These are phyloP conservation scores for Platycercus adscitus DNA, from an alignment of 2,113 vertebrate species.

Conservation along the genomic window DNA sequence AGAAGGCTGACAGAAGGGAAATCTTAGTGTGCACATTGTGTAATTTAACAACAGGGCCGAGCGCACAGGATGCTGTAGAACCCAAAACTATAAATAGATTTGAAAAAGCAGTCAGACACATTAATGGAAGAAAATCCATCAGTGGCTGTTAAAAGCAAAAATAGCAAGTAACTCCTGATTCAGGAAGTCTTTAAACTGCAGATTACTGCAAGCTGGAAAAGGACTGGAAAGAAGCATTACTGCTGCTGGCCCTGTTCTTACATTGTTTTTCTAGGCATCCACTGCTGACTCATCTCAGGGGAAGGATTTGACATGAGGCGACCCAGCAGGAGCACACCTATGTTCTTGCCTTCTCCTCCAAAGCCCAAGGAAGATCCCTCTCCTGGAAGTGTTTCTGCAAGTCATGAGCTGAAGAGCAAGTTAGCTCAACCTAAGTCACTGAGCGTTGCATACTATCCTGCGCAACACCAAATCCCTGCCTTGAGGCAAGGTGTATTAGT, in stretches of 20 bases:
- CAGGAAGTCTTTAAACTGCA: constrained; percentile 58
- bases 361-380: neutral
- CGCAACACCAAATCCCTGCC: neutral
- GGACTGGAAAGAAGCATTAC: neutral
- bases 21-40: neutral
- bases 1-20: neutral
- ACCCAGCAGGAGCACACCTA: neutral
- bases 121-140: constrained; percentile 41
- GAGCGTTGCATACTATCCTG: neutral
- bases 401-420: neutral
- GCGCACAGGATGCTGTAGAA: neutral
- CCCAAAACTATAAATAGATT: constrained; percentile 59
- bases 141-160: constrained; percentile 21
- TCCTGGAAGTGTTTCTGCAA: neutral
- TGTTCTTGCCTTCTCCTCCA: neutral
- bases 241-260: neutral
- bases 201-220: constrained; percentile 45
- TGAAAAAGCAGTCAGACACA: constrained; percentile 5
- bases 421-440: neutral
- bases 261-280: neutral
- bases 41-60: neutral
- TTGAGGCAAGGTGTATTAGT: neutral
- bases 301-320: rapidly evolving
- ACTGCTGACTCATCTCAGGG: neutral
- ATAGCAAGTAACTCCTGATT: constrained; percentile 23